Base-by-base conservation (phyloP, 2,888 invertebrate species). In the Hermodice carunculata region DNA sequence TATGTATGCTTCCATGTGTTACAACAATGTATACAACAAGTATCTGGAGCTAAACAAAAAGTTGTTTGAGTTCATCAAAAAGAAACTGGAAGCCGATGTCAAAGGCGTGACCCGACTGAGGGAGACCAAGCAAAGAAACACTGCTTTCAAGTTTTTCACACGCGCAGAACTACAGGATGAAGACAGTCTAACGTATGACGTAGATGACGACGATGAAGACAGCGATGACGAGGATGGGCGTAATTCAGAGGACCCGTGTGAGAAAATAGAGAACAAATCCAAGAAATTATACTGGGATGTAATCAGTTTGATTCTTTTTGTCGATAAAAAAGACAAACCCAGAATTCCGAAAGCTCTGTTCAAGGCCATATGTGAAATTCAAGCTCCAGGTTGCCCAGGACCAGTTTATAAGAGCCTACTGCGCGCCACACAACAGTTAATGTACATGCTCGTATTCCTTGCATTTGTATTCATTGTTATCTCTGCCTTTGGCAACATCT, bases 401-500 rank as follows among this genome's bases (percentile, higher is more conserved):
- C 82, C 83, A 0, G 79, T 83, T 0, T 81, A 81, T 65, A 69
- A 78, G n/a, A 81, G 81, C 61, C 73, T 83, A 1, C 65, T 81
- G 11, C 69, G 74, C 24, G 82, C 82, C 14, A 81, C 81, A 4
- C 78, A 77, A 19, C 79, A 82, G 66, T 81, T 85, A 64, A 69
- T 80, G 42, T 78, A 80, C 29, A 81, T 84, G 64, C 78, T 83
- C 0, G 64, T 82, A 3, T 84, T 83, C 66, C 70, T 85, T 1
- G 75, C 78, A 52, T 81, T 85, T 67, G 81, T 85, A 1, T 77
- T 82, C 76, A 73, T 83, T 37, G 80, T 83, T 19, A 80, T 84
- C 37, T 78, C 81, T 78, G 79, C 81, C 2, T 83, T 82, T 68
- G 82, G 81, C 26, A 80, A 80, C 52, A 76, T 79, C 1, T 74